A percentile compares a stretch with the other conserved stretches of the same genome.
Evolutionary conservation across 2,113 vertebrate genomes (phyloP).

Genomic region (Arvicanthis niloticus): DNA sequence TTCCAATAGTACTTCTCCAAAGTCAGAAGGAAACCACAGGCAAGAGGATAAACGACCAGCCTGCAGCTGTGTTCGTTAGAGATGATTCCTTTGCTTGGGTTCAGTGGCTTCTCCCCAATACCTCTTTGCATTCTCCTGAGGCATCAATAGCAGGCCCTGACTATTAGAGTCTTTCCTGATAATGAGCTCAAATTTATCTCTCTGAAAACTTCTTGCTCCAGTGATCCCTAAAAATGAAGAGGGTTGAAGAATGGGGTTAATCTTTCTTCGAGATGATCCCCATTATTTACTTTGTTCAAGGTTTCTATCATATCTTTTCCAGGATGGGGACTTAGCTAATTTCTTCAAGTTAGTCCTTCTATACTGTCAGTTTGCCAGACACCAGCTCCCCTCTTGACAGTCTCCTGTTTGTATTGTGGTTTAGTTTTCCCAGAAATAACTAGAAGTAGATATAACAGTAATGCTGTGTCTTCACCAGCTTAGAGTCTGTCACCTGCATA

Average conservation of each 20-base stretch:
- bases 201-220: constrained; percentile 58
- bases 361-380: background rate
- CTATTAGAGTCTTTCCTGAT: constrained; percentile 63
- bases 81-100: background rate
- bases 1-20: background rate
- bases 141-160: background rate
- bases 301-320: background rate
- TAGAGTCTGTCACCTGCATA: background rate
- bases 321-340: background rate
- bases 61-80: background rate
- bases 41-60: constrained; percentile 1
- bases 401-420: background rate
- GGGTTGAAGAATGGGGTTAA: constrained; percentile 56
- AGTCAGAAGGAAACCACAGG: constrained; percentile 6
- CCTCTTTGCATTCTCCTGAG: constrained; percentile 18
- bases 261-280: constrained; percentile 19
- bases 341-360: background rate
- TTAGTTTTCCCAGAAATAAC: background rate
- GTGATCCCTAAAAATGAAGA: constrained; percentile 32
- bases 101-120: constrained; percentile 37
- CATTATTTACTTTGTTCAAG: background rate
- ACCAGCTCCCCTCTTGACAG: background rate
- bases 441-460: background rate
- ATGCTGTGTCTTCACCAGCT: background rate
- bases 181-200: constrained; percentile 58